These are phyloP conservation scores for Porites divaricata DNA, from an alignment of 92 coral and sea anemone species.

Conservation along the genomic window DNA sequence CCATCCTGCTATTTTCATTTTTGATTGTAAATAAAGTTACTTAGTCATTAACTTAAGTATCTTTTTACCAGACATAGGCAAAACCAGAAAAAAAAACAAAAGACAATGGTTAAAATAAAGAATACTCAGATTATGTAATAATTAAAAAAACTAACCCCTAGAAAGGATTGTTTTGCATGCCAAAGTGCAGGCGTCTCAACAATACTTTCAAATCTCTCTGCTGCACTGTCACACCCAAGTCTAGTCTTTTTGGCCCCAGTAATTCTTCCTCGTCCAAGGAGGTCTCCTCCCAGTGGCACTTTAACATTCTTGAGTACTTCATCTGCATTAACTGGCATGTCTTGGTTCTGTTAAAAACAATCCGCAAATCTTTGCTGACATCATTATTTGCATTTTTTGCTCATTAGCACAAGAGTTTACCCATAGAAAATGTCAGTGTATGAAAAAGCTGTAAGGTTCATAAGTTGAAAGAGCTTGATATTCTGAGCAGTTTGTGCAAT, in stretches of 20 bases:
- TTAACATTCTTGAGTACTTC: constrained; percentile 19
- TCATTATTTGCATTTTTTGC: too few relatives aligned
- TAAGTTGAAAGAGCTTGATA: too few relatives aligned
- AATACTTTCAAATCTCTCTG: constrained; percentile 60
- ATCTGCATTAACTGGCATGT: constrained; percentile 21
- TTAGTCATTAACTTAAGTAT: constrained; percentile 18
- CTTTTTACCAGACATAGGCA: too few relatives aligned
- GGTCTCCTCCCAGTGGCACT: constrained; percentile 71
- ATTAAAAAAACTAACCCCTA: constrained; percentile 42
- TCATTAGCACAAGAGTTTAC: too few relatives aligned
- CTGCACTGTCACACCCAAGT: constrained; percentile 61
- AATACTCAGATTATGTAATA: too few relatives aligned
- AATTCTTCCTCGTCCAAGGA: constrained; percentile 66
- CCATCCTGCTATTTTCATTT: constrained; percentile 22
- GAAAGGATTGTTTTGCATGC: constrained; percentile 73
- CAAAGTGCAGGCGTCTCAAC: constrained; percentile 65
- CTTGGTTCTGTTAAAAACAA: constrained; percentile 21
- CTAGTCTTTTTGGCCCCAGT: constrained; percentile 71
- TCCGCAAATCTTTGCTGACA: too few relatives aligned
- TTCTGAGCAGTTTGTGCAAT: too few relatives aligned
- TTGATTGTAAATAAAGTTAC: constrained; percentile 14
- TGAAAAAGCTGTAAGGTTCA: too few relatives aligned
- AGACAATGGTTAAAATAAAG: constrained; percentile 7
- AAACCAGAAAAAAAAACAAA: too few relatives aligned
- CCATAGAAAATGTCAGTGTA: too few relatives aligned